These are phyloP conservation scores for Trachemys scripta DNA, from an alignment of 2,113 vertebrate species.

Conservation along the genomic window DNA sequence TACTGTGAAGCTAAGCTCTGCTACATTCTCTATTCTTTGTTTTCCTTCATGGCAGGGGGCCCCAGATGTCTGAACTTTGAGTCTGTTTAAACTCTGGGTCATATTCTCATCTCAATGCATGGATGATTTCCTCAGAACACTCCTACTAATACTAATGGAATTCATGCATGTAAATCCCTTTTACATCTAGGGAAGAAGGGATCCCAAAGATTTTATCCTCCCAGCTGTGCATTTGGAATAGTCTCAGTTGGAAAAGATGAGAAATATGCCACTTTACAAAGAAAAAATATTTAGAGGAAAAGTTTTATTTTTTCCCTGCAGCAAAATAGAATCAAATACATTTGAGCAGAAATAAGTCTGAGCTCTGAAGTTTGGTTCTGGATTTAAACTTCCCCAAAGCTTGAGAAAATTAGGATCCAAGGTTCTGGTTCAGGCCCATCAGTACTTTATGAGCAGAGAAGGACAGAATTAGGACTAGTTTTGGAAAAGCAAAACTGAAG, in stretches of 20 bases:
- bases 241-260: background rate
- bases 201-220: conserved; percentile 11
- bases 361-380: background rate
- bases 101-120: background rate
- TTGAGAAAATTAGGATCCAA: background rate
- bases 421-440: fast-evolving
- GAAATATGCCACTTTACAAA: background rate
- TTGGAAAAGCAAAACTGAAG: background rate
- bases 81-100: background rate
- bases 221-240: background rate
- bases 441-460: background rate
- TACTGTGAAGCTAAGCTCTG: background rate
- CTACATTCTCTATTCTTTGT: conserved; percentile 30
- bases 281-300: conserved; percentile 3
- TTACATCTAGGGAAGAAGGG: background rate
- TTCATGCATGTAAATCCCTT: background rate
- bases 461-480: background rate
- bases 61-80: conserved; percentile 27
- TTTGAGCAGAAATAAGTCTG: background rate
- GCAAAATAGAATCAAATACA: background rate
- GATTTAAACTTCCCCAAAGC: background rate
- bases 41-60: background rate
- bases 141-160: background rate
- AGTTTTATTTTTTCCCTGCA: background rate
- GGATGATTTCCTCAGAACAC: background rate